These are phyloP conservation scores for Exephanes ischioxanthus DNA, from an alignment of 2,888 invertebrate species.

Conservation along the genomic window DNA sequence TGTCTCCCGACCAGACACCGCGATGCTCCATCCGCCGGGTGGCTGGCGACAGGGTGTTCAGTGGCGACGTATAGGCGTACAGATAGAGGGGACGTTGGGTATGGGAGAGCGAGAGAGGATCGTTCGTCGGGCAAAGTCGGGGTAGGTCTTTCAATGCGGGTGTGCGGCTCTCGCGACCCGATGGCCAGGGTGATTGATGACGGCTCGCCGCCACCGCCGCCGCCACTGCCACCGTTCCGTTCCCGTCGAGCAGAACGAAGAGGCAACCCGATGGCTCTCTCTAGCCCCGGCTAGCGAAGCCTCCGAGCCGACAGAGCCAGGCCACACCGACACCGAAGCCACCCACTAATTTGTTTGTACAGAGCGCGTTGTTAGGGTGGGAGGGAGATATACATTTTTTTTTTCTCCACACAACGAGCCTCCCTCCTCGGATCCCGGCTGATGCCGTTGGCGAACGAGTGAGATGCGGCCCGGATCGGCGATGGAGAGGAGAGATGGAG, in stretches of 20 bases:
- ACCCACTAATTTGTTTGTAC: slow-evolving; percentile 76
- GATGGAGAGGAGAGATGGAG: slow-evolving; percentile 28
- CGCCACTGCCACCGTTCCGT: slow-evolving; percentile 29
- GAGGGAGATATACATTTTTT: slow-evolving; percentile 64
- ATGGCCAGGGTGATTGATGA: slow-evolving; percentile 72
- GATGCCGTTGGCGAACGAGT: slow-evolving; percentile 21
- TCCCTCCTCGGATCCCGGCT: slow-evolving; percentile 34
- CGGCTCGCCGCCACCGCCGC: slow-evolving; percentile 57
- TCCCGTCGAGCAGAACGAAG: slow-evolving; percentile 50
- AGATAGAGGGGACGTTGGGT: not conserved
- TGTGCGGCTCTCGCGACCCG: slow-evolving; percentile 46
- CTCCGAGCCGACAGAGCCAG: slow-evolving; percentile 8
- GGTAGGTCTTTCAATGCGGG: slow-evolving; percentile 63
- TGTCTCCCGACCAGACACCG: slow-evolving; percentile 42
- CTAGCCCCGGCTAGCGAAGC: slow-evolving; percentile 32
- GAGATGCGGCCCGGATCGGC: not conserved
- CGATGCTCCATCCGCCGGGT: slow-evolving; percentile 54
- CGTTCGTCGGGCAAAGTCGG: slow-evolving; percentile 44
- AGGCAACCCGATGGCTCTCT: slow-evolving; percentile 60
- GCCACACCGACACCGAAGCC: slow-evolving; percentile 60
- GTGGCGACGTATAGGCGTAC: slow-evolving; percentile 27
- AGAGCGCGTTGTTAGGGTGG: slow-evolving; percentile 66
- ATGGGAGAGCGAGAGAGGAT: slow-evolving; percentile 23
- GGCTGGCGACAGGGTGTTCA: slow-evolving; percentile 61
- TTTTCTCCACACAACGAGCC: slow-evolving; percentile 30